Evolutionary conservation across 1,140 invertebrate species (phyloP).

Genomic region (Anoplophora glabripennis): DNA sequence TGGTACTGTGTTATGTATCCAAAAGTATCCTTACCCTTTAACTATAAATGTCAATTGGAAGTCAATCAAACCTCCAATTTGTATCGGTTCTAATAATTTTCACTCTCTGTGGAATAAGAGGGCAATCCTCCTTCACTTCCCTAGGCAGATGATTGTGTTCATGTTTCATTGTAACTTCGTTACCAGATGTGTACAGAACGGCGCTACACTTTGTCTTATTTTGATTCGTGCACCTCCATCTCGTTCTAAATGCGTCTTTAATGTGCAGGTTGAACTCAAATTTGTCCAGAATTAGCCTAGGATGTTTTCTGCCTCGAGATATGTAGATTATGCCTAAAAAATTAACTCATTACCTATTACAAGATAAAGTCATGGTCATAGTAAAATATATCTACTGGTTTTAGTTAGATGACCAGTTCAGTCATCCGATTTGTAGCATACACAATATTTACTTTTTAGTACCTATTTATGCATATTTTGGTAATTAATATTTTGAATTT

Average conservation of each 20-base stretch:
- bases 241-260: slow-evolving; percentile 22
- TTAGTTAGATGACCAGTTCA: background rate
- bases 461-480: too few species aligned
- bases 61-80: background rate
- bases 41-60: background rate
- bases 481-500: too few species aligned
- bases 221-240: slow-evolving; percentile 32
- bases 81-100: slow-evolving; percentile 11
- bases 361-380: too few species aligned
- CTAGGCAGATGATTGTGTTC: slow-evolving; percentile 30
- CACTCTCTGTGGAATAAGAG: slow-evolving; percentile 22
- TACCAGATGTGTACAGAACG: slow-evolving; percentile 25
- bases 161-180: slow-evolving; percentile 20
- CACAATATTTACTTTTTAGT: too few species aligned
- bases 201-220: slow-evolving; percentile 28
- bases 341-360: background rate
- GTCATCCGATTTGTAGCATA: background rate
- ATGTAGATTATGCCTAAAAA: slow-evolving; percentile 15
- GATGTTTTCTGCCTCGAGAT: slow-evolving; percentile 6
- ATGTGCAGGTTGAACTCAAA: slow-evolving; percentile 17
- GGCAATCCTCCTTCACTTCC: slow-evolving; percentile 1
- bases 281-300: slow-evolving; percentile 7
- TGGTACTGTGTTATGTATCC: too few species aligned
- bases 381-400: background rate
- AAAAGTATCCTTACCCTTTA: background rate